Evolutionary conservation across 2,113 vertebrate genomes (phyloP), one percentile per base, ranked within the genome.

Genomic region (Triplophysa siluroides): DNA sequence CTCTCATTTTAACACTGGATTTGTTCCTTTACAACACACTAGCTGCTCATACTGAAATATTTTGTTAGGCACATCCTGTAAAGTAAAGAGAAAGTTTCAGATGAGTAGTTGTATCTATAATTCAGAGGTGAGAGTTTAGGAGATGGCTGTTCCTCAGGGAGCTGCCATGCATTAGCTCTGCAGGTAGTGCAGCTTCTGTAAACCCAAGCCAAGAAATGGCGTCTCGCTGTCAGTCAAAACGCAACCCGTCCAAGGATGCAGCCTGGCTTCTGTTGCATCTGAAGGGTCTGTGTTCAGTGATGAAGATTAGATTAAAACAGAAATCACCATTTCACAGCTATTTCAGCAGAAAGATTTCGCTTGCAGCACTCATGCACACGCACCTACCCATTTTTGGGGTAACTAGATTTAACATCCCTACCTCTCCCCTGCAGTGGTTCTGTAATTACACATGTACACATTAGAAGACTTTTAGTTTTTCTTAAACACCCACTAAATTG

Each of bases 161-260:
- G 65, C 54, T 33, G 71, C 83, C 33, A 33, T 73, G 82, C 82
- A 83, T 85, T 85, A 83, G 84, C 82, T 64, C 76, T 64, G 72
- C 66, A 81, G 80, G 78, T 74, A 85, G 70, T 24, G 38, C 43
- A 81, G 74, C 26, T 43, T 77, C 41, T 56, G 58, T 29, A 54
- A 72, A 65, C 70, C 78, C 58, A 47, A 81, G 60, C 65, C 74
- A 67, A 71, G 65, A 76, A 54, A 8, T 77, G 60, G 29, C 33
- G 66, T 58, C 26, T 73, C 58, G 23, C 76, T 70, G 75, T 38
- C 45, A 54, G 38, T 80, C 81, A 81, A 75, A 78, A 75, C 62
- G 13, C 43, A 75, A 63, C 47, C 41, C 16, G 11, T 58, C 19
- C 54, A 8, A 62, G 29, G 13, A 74, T 74, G 33, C 52, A 58